Conservation (phyloP, 2,888 invertebrate genomes). For the Conops quadrifasciatus region DNA sequence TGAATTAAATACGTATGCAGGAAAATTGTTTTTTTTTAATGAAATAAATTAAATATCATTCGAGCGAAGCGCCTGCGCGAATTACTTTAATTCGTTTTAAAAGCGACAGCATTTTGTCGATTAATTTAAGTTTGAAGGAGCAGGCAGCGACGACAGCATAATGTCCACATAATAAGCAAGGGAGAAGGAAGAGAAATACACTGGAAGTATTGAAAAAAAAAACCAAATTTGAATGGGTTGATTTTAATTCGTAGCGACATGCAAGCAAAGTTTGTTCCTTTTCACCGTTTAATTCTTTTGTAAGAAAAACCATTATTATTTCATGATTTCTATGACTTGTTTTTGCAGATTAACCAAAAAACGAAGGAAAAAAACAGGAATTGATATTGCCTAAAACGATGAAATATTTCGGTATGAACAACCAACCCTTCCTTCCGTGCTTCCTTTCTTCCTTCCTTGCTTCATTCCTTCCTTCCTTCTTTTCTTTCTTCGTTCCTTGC, state of each 20-base stretch:
- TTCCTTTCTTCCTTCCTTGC: too few relatives aligned
- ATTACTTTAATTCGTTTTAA: constrained; percentile 17
- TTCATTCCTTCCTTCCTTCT: too few relatives aligned
- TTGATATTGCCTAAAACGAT: too few relatives aligned
- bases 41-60: constrained; percentile 33
- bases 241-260: constrained; percentile 43
- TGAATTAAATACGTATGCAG: constrained; percentile 34
- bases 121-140: constrained; percentile 28
- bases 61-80: constrained; percentile 29
- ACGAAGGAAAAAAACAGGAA: too few relatives aligned
- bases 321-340: too few relatives aligned
- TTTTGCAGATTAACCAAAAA: too few relatives aligned
- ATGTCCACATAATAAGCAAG: constrained; percentile 22
- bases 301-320: too few relatives aligned
- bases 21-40: neutral
- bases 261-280: constrained; percentile 29
- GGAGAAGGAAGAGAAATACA: constrained; percentile 17
- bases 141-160: constrained; percentile 5
- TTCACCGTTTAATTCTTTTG: neutral
- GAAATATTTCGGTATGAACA: too few relatives aligned
- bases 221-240: constrained; percentile 24
- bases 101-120: constrained; percentile 22
- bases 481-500: too few relatives aligned
- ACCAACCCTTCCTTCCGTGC: too few relatives aligned
- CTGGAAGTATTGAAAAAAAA: constrained; percentile 14